A percentile compares a stretch with the other conserved stretches of the same genome.
phyloP scores from a whole-genome alignment of 2,113 vertebrate genomes.

The Tragelaphus buxtoni region DNA sequence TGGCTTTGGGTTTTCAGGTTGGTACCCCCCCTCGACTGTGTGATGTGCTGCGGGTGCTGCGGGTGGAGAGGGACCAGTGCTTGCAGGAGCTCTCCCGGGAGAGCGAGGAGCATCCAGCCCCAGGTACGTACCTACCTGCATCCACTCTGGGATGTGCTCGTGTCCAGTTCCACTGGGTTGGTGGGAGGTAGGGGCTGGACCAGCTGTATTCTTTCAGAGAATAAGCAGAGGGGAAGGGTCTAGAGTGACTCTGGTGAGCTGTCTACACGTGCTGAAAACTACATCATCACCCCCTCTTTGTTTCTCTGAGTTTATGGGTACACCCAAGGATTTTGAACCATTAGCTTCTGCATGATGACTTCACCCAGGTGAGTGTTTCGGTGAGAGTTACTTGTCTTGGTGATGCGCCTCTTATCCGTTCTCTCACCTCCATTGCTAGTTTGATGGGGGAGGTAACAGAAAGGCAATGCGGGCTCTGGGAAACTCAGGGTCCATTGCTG shows the following conservation, averaged over 20 bases:
- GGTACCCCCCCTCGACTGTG: conserved; percentile 78
- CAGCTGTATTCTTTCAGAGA: neutral
- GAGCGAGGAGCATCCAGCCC: neutral
- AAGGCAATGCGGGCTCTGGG: neutral
- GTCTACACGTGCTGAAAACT: neutral
- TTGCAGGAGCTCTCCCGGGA: conserved; percentile 68
- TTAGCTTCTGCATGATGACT: neutral
- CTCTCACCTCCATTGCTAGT: neutral
- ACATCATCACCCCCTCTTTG: neutral
- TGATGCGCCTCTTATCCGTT: neutral
- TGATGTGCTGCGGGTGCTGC: conserved; percentile 78
- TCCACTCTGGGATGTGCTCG: fast-evolving
- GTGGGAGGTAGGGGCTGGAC: no score
- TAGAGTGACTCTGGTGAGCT: neutral
- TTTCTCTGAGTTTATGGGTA: neutral
- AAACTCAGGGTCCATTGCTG: neutral
- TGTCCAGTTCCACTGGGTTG: neutral
- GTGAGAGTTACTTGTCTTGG: neutral
- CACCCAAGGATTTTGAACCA: neutral
- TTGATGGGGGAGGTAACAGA: neutral
- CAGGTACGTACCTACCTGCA: conserved; percentile 61
- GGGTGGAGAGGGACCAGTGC: conserved; percentile 84
- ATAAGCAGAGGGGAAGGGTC: neutral
- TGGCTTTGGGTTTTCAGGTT: conserved; percentile 65
- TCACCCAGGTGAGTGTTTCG: neutral